A percentile compares a stretch with the other conserved stretches of the same genome.
Conservation (phyloP, 2,797 vertebrate genomes). For the Huso huso region DNA sequence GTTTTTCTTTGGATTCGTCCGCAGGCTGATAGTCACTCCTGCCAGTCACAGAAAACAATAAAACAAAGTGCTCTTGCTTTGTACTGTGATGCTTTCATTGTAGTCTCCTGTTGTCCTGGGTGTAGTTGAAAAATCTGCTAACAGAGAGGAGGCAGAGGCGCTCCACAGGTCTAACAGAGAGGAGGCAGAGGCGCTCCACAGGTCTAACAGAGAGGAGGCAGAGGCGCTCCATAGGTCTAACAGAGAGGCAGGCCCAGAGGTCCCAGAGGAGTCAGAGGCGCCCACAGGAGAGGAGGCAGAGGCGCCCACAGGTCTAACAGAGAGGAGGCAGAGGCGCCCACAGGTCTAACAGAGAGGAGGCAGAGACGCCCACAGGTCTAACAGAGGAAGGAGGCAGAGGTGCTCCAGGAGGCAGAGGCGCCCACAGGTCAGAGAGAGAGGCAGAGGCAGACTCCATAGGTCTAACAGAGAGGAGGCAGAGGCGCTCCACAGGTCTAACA, state of each 20-base stretch:
- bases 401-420: too few relatives aligned
- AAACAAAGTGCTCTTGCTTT: conserved; percentile 9
- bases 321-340: too few relatives aligned
- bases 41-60: conserved; percentile 14
- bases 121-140: not conserved
- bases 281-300: conserved; percentile 11
- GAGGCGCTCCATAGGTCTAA: too few relatives aligned
- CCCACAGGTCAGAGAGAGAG: conserved; percentile 4
- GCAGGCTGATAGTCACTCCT: not conserved
- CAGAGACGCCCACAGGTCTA: conserved; percentile 12
- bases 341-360: conserved; percentile 6
- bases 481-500: too few relatives aligned
- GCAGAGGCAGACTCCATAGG: conserved; percentile 15
- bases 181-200: too few relatives aligned
- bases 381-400: too few relatives aligned
- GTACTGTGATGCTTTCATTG: conserved; percentile 22
- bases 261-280: conserved; percentile 14
- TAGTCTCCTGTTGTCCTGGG: conserved; percentile 21
- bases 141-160: conserved; percentile 10
- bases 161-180: conserved; percentile 6
- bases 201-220: not conserved
- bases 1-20: not conserved
- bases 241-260: too few relatives aligned
- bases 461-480: not conserved
- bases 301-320: conserved; percentile 9